These are phyloP conservation scores for Lochmaea capreae DNA, from an alignment of 2,888 invertebrate species.

Conservation along the genomic window DNA sequence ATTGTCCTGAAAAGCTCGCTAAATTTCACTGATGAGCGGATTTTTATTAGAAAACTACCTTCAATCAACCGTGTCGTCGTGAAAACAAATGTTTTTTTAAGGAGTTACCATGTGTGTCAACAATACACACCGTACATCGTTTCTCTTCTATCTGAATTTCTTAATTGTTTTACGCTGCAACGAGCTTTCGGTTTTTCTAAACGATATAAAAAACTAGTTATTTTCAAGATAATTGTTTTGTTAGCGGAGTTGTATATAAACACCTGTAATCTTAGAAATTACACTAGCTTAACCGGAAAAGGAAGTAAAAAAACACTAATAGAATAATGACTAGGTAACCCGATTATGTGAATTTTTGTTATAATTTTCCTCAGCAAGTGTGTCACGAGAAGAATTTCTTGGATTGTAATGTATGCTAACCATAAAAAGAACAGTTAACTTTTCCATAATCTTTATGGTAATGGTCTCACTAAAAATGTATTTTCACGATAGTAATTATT, in stretches of 20 bases:
- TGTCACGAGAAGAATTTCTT: constrained; percentile 26
- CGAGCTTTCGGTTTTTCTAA: constrained; percentile 18
- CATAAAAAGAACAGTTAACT: constrained; percentile 23
- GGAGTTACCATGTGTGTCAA: constrained; percentile 3
- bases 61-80: not conserved
- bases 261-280: constrained; percentile 31
- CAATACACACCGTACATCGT: not conserved
- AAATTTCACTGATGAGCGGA: not conserved
- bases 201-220: constrained; percentile 20
- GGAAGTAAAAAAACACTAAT: constrained; percentile 40
- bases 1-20: not conserved
- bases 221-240: constrained; percentile 21
- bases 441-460: constrained; percentile 26
- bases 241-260: constrained; percentile 22
- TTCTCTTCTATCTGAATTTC: constrained; percentile 4
- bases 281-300: constrained; percentile 31
- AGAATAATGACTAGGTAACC: constrained; percentile 30
- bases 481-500: too few species aligned
- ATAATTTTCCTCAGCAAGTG: constrained; percentile 28
- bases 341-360: constrained; percentile 25
- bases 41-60: not conserved
- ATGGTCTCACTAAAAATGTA: not conserved
- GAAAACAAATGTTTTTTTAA: not conserved
- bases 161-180: constrained; percentile 17
- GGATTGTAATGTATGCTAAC: constrained; percentile 10